A percentile compares a stretch with the other conserved stretches of the same genome.
Evolutionary conservation across 2,113 vertebrate genomes (phyloP).

Genomic region (Toxostoma redivivum): DNA sequence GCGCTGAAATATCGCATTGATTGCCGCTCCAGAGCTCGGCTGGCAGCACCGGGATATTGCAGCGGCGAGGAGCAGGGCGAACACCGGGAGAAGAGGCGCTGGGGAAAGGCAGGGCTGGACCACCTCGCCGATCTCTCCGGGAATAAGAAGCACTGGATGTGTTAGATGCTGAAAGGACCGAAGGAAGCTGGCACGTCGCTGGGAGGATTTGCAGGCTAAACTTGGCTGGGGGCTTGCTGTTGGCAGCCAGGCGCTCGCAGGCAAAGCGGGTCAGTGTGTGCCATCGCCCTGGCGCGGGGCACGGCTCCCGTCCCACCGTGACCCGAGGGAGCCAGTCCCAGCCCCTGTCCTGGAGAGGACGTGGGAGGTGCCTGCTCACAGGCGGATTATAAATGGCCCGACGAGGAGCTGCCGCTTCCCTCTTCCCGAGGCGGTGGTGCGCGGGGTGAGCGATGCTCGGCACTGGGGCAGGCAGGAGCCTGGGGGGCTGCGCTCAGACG

Average conservation of each 20-base stretch:
- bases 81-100: background rate
- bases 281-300: background rate
- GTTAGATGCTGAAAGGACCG: background rate
- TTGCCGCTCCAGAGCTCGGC: background rate
- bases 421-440: background rate
- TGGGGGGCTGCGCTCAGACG: background rate
- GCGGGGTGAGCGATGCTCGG: accelerated
- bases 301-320: accelerated
- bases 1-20: background rate
- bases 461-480: background rate
- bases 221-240: background rate
- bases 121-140: background rate
- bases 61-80: background rate
- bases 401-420: accelerated
- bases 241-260: background rate
- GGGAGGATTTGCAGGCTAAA: background rate
- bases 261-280: background rate
- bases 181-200: background rate
- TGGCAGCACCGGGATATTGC: background rate
- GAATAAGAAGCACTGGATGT: background rate
- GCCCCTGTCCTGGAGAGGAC: background rate
- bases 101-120: background rate
- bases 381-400: background rate
- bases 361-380: background rate
- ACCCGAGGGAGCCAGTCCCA: background rate